Evolutionary conservation across 2,888 invertebrate species (phyloP).

Genomic region (Apotomis capreana): DNA sequence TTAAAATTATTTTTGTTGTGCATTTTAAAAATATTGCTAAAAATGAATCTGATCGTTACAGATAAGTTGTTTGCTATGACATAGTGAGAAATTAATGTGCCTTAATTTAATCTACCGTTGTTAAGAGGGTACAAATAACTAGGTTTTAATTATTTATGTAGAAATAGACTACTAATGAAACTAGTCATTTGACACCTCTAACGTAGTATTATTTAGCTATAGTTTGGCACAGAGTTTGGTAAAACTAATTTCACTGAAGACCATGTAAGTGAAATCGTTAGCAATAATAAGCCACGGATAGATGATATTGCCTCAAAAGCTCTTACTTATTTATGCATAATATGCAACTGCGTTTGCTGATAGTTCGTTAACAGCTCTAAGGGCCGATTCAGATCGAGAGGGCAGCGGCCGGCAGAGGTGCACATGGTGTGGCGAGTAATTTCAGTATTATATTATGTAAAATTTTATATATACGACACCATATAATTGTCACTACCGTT

Average conservation of each 20-base stretch:
- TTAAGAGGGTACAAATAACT: slow-evolving; percentile 22
- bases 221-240: slow-evolving; percentile 14
- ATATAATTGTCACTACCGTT: too few species aligned
- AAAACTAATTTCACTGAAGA: slow-evolving; percentile 2
- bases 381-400: too few species aligned
- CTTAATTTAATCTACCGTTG: slow-evolving; percentile 9
- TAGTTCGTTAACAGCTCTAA: too few species aligned
- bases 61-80: background rate
- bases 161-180: slow-evolving; percentile 56
- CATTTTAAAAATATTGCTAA: slow-evolving; percentile 23
- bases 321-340: too few species aligned
- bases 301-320: too few species aligned
- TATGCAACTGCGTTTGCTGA: too few species aligned
- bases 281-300: too few species aligned
- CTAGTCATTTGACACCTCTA: slow-evolving; percentile 72
- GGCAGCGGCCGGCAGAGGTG: too few species aligned
- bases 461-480: too few species aligned
- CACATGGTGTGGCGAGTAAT: too few species aligned
- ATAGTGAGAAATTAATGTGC: slow-evolving; percentile 26
- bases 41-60: slow-evolving; percentile 3
- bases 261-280: too few species aligned
- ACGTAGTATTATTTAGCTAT: slow-evolving; percentile 45
- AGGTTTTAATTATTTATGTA: slow-evolving; percentile 28
- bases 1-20: slow-evolving; percentile 28
- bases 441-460: too few species aligned